phyloP scores from a whole-genome alignment of 2,797 vertebrate genomes.

The Alcedo quadribrachys region DNA sequence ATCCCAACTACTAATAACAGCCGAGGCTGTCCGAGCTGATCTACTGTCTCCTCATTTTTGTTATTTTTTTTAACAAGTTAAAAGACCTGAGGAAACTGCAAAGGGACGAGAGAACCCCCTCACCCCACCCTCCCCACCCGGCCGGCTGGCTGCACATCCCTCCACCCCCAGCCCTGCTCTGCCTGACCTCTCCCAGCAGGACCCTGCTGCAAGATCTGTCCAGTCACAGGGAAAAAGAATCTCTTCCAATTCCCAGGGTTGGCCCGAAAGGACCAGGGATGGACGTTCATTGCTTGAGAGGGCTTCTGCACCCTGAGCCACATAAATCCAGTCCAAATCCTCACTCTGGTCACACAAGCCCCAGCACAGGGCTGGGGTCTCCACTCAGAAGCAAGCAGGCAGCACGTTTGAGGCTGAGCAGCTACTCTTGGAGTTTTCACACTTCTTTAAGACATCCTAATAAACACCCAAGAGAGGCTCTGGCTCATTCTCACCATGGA shows the following conservation, averaged over 20 bases:
- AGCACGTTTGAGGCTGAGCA: background rate
- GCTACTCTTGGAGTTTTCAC: accelerated
- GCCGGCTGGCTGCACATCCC: background rate
- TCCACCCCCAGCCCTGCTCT: background rate
- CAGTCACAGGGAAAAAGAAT: background rate
- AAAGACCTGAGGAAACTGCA: background rate
- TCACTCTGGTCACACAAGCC: background rate
- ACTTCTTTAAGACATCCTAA: background rate
- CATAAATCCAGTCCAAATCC: background rate
- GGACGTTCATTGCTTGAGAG: background rate
- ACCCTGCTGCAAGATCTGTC: background rate
- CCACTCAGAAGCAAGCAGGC: accelerated
- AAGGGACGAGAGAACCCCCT: background rate
- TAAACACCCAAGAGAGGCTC: background rate
- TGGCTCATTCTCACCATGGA: background rate
- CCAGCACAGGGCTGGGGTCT: background rate
- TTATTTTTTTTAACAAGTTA: no score
- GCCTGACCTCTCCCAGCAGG: background rate
- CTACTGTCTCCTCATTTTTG: background rate
- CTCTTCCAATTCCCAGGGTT: background rate
- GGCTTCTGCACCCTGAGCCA: accelerated
- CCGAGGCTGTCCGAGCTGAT: background rate
- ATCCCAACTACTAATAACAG: background rate
- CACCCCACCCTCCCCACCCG: accelerated
- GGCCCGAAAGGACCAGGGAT: background rate